Evolutionary conservation across 1,140 invertebrate genomes (phyloP).

Genomic region (Bombus confusus): DNA sequence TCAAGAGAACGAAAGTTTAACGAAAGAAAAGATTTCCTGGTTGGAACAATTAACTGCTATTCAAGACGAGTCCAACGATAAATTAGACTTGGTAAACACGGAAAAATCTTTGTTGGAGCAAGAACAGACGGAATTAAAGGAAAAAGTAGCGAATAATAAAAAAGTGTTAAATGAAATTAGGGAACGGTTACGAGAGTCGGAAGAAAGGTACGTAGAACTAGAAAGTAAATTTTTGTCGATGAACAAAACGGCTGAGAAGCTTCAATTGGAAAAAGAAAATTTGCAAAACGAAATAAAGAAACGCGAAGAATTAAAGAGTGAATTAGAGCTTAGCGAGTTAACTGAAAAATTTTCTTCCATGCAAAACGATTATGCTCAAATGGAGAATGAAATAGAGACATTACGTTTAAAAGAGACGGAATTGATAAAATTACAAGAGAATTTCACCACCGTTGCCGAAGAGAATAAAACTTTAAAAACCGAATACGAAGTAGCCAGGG

Average conservation of each 20-base stretch:
- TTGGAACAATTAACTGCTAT: slow-evolving; percentile 69
- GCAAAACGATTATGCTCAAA: slow-evolving; percentile 22
- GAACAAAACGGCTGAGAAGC: slow-evolving; percentile 76
- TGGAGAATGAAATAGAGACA: slow-evolving; percentile 28
- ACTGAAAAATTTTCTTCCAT: slow-evolving; percentile 39
- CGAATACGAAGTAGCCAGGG: not conserved
- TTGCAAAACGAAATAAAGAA: slow-evolving; percentile 47
- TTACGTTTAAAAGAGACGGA: slow-evolving; percentile 48
- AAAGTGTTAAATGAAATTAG: slow-evolving; percentile 73
- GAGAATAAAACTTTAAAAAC: slow-evolving; percentile 10
- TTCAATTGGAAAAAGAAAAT: slow-evolving; percentile 71
- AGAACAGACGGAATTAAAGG: slow-evolving; percentile 79
- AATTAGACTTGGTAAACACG: slow-evolving; percentile 79
- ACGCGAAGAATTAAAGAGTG: slow-evolving; percentile 61
- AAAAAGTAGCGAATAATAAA: slow-evolving; percentile 60
- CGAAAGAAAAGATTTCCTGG: slow-evolving; percentile 70
- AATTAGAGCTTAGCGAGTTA: not conserved
- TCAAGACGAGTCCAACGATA: slow-evolving; percentile 74
- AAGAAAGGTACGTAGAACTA: slow-evolving; percentile 79
- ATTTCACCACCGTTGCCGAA: not conserved
- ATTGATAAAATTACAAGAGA: slow-evolving; percentile 19
- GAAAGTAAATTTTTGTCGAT: slow-evolving; percentile 78
- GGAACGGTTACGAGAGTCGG: slow-evolving; percentile 76
- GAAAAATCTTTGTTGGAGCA: slow-evolving; percentile 80
- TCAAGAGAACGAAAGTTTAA: slow-evolving; percentile 70